Percentiles rank a stretch among this genome's conserved stretches.
Conservation (phyloP, 2,797 vertebrate species). For the Carapus acus region DNA sequence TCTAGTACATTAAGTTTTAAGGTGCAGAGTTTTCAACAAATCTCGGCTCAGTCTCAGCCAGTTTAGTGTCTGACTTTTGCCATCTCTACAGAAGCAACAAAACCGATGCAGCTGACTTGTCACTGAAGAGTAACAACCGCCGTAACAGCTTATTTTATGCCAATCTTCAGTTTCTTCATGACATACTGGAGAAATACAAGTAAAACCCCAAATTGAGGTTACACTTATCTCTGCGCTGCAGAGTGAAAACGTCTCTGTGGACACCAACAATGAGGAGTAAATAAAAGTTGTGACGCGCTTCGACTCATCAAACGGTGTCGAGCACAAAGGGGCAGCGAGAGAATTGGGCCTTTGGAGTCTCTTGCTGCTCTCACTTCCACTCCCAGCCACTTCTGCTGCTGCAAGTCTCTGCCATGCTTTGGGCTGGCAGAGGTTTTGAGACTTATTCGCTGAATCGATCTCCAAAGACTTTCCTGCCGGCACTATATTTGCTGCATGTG, state of each 20-base stretch:
- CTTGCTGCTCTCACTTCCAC: slow-evolving; percentile 16
- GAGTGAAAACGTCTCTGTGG: slow-evolving; percentile 36
- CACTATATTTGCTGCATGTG: slow-evolving; percentile 22
- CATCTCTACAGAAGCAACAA: slow-evolving; percentile 30
- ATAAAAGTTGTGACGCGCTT: slow-evolving; percentile 37
- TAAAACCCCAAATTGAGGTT: slow-evolving; percentile 22
- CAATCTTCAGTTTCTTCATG: slow-evolving; percentile 33
- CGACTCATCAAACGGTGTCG: slow-evolving; percentile 8
- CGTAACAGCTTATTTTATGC: slow-evolving; percentile 44
- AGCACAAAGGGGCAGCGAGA: too few relatives aligned
- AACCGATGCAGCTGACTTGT: slow-evolving; percentile 29
- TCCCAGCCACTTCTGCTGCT: too few relatives aligned
- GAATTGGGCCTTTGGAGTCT: slow-evolving; percentile 6
- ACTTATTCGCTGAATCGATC: slow-evolving; percentile 55
- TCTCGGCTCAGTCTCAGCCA: slow-evolving; percentile 42
- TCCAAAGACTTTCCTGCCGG: slow-evolving; percentile 41
- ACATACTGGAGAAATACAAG: slow-evolving; percentile 19
- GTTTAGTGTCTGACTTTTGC: slow-evolving; percentile 28
- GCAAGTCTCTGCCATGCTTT: slow-evolving; percentile 30
- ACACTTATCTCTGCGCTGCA: slow-evolving; percentile 57
- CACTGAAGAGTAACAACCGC: too few relatives aligned
- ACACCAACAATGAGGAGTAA: slow-evolving; percentile 39
- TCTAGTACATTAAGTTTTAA: slow-evolving; percentile 21
- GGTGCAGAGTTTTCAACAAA: slow-evolving; percentile 2
- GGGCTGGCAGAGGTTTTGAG: slow-evolving; percentile 44